phyloP scores from a whole-genome alignment of 64 coral and sea anemone species.

The Stylophora pistillata region DNA sequence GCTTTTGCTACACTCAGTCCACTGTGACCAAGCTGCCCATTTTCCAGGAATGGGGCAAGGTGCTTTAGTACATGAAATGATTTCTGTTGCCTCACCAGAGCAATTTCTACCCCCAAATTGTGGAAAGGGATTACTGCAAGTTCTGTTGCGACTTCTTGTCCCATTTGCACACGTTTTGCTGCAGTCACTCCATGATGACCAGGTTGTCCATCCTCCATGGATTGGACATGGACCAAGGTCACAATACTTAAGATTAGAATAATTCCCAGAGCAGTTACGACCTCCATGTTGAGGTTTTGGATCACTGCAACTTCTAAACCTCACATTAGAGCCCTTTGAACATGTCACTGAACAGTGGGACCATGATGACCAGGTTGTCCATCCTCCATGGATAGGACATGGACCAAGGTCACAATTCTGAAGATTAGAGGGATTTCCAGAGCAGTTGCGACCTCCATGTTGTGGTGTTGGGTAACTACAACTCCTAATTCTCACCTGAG shows the following conservation, averaged over 20 bases:
- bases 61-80: constrained; percentile 21
- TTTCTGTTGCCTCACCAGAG: constrained; percentile 23
- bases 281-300: constrained; percentile 51
- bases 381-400: constrained; percentile 66
- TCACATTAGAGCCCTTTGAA: constrained; percentile 35
- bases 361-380: constrained; percentile 74
- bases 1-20: constrained; percentile 62
- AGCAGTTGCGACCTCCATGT: constrained; percentile 48
- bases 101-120: constrained; percentile 13
- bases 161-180: constrained; percentile 69
- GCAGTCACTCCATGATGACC: constrained; percentile 75
- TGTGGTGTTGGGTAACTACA: constrained; percentile 53
- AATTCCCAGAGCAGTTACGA: constrained; percentile 35
- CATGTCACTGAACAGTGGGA: constrained; percentile 52
- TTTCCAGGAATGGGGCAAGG: constrained; percentile 64
- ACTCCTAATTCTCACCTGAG: constrained; percentile 33
- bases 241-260: constrained; percentile 18
- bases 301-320: constrained; percentile 59
- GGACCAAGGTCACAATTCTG: constrained; percentile 14
- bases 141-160: constrained; percentile 40
- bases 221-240: constrained; percentile 40
- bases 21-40: constrained; percentile 70
- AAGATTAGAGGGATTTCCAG: constrained; percentile 15
- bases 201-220: constrained; percentile 57
- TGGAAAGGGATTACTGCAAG: constrained; percentile 16